Evolutionary conservation across 2,113 vertebrate genomes (phyloP).

Genomic region (Tragelaphus imberbis): DNA sequence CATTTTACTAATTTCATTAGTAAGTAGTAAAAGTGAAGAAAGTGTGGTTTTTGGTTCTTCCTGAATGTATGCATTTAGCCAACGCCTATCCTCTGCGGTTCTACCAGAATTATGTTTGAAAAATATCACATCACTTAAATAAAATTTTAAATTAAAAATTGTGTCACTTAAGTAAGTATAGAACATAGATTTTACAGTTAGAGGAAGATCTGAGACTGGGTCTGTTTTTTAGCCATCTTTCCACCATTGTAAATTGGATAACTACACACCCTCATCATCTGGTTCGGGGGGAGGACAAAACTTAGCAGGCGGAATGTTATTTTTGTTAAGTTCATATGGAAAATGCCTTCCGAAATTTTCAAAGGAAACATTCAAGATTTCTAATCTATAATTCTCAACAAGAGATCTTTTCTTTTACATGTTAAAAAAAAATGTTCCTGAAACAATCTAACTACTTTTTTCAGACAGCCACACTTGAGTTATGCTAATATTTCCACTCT

Average conservation of each 20-base stretch:
- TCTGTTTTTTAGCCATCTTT: background rate
- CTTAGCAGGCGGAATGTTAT: background rate
- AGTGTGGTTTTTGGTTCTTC: background rate
- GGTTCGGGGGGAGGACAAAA: background rate
- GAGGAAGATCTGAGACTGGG: background rate
- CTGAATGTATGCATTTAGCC: background rate
- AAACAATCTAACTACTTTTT: background rate
- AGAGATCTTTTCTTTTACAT: fast-evolving
- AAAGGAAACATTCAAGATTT: background rate
- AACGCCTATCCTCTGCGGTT: background rate
- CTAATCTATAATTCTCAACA: background rate
- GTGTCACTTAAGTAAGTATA: background rate
- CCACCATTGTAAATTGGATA: background rate
- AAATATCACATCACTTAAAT: background rate
- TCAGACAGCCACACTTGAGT: background rate
- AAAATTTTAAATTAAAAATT: background rate
- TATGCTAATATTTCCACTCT: background rate
- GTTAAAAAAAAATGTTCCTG: background rate
- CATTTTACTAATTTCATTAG: background rate
- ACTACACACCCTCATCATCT: background rate
- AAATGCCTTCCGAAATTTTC: background rate
- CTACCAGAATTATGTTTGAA: background rate
- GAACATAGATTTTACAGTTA: background rate
- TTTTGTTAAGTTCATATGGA: background rate
- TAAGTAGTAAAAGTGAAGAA: background rate